phyloP scores from a whole-genome alignment of 1,140 invertebrate species.

The Aphelenchoides fujianensis region DNA sequence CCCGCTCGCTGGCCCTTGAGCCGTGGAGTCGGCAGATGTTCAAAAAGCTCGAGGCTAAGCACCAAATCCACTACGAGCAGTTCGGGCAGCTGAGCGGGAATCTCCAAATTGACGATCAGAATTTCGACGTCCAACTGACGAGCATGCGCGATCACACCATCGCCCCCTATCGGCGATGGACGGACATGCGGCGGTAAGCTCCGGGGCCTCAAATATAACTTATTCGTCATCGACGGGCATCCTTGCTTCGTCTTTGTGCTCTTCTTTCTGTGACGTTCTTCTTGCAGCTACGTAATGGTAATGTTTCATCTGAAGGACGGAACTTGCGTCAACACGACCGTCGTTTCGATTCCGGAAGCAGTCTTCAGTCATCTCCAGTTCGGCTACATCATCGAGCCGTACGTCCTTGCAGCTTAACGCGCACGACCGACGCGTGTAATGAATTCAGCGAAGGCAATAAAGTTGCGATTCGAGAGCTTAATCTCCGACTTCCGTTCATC shows the following conservation, averaged over 20 bases:
- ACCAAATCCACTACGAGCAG: constrained; percentile 57
- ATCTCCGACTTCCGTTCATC: constrained; percentile 42
- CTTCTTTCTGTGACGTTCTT: not conserved
- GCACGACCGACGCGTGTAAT: constrained; percentile 1
- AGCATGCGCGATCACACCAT: constrained; percentile 58
- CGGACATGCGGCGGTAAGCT: constrained; percentile 40
- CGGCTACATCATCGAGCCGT: constrained; percentile 53
- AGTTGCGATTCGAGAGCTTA: constrained; percentile 42
- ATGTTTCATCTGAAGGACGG: constrained; percentile 56
- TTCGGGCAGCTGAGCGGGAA: constrained; percentile 45
- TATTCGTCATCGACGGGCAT: not conserved
- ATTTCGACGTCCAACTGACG: constrained; percentile 29
- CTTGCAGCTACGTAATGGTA: constrained; percentile 54
- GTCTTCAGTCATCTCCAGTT: constrained; percentile 53
- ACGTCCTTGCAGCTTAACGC: constrained; percentile 10
- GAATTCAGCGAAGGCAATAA: constrained; percentile 33
- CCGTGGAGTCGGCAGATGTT: constrained; percentile 51
- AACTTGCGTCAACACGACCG: constrained; percentile 56
- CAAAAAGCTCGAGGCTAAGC: constrained; percentile 39
- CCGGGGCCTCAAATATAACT: not conserved
- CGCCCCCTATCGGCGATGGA: constrained; percentile 45
- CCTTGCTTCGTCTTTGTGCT: not conserved
- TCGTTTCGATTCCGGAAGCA: constrained; percentile 54
- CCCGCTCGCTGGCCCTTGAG: constrained; percentile 50
- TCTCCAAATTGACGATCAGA: constrained; percentile 34